These are phyloP conservation scores for Cheilosia impressa DNA, from an alignment of 2,888 invertebrate species.

Conservation along the genomic window DNA sequence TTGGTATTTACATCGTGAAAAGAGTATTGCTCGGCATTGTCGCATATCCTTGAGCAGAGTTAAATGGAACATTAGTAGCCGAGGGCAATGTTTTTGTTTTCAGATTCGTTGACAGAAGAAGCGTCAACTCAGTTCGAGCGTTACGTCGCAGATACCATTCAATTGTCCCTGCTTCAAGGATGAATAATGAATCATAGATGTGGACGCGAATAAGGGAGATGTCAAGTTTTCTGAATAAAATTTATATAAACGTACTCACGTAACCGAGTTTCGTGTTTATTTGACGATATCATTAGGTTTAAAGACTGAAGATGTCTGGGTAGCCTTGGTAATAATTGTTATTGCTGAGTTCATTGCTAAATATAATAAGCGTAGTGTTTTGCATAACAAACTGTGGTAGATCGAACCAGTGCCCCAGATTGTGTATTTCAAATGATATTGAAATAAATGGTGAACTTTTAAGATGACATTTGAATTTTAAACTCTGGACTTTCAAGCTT, in stretches of 20 bases:
- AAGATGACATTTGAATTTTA: too few species aligned
- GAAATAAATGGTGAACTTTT: too few species aligned
- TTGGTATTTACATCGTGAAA: neutral
- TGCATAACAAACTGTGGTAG: neutral
- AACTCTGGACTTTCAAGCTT: too few species aligned
- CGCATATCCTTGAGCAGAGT: constrained; percentile 24
- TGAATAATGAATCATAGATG: constrained; percentile 10
- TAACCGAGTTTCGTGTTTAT: constrained; percentile 10
- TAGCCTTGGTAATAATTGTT: constrained; percentile 12
- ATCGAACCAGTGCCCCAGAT: too few species aligned
- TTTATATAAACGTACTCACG: constrained; percentile 14
- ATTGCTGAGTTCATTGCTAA: constrained; percentile 15
- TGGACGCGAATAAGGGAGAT: neutral
- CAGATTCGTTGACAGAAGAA: neutral
- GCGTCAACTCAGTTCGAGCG: constrained; percentile 2
- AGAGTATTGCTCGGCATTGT: neutral
- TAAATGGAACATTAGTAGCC: neutral
- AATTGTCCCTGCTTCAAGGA: neutral
- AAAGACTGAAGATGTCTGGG: constrained; percentile 27
- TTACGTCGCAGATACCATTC: constrained; percentile 18
- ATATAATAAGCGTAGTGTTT: neutral
- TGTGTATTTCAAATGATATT: too few species aligned
- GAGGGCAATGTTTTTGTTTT: constrained; percentile 11
- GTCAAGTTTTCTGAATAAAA: neutral
- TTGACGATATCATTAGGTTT: constrained; percentile 7